Evolutionary conservation across 1,140 invertebrate genomes (phyloP).

Genomic region (Ostrea denselamellosa): DNA sequence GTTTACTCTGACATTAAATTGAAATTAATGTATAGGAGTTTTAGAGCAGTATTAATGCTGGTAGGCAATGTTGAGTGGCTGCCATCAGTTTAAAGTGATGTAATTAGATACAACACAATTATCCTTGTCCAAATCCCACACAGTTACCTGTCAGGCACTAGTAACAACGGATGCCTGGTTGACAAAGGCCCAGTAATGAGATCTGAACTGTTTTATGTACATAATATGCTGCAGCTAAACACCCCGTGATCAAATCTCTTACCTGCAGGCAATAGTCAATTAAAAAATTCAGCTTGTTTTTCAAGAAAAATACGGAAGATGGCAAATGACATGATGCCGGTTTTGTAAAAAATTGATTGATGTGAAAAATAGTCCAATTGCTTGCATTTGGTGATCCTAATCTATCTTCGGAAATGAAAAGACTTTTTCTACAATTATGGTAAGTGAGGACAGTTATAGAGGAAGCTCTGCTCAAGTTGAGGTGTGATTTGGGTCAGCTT

Average conservation of each 20-base stretch:
- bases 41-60: too few species aligned
- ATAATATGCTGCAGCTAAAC: background rate
- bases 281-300: slow-evolving; percentile 12
- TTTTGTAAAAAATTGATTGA: slow-evolving; percentile 31
- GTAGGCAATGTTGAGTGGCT: too few species aligned
- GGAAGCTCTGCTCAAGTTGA: background rate
- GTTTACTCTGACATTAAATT: too few species aligned
- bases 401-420: slow-evolving; percentile 30
- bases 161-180: background rate
- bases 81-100: background rate
- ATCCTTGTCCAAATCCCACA: background rate
- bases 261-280: background rate
- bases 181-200: background rate
- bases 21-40: too few species aligned
- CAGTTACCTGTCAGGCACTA: background rate
- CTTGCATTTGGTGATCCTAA: background rate
- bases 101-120: background rate
- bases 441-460: background rate
- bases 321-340: background rate
- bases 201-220: background rate
- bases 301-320: slow-evolving; percentile 16
- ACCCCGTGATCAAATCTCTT: background rate
- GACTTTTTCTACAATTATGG: slow-evolving; percentile 27
- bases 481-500: slow-evolving; percentile 31
- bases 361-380: background rate